Evolutionary conservation across 2,113 vertebrate species (phyloP).

Genomic region (Bubo bubo): DNA sequence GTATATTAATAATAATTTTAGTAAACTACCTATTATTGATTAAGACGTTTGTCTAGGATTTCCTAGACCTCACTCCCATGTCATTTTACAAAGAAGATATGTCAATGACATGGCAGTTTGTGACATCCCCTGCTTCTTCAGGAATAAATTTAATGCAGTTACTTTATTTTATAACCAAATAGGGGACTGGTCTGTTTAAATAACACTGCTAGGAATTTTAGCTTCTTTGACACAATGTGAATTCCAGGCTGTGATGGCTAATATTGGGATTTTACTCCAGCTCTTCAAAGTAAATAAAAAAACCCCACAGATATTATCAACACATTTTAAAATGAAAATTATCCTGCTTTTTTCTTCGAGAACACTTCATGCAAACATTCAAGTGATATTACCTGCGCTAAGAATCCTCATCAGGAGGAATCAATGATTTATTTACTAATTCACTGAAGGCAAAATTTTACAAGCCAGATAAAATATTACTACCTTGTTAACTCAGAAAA

Average conservation of each 20-base stretch:
- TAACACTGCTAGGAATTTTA: neutral
- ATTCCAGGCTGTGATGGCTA: constrained; percentile 11
- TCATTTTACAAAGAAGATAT: neutral
- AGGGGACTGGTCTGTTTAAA: neutral
- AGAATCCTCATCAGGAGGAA: constrained; percentile 55
- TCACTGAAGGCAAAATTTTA: constrained; percentile 61
- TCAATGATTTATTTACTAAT: constrained; percentile 61
- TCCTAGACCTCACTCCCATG: neutral
- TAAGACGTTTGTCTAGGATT: neutral
- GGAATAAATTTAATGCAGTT: neutral
- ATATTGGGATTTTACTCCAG: neutral
- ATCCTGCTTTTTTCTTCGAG: constrained; percentile 44
- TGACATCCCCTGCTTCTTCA: neutral
- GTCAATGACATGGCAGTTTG: neutral
- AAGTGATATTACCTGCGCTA: constrained; percentile 51
- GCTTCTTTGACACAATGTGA: neutral
- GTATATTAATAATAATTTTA: neutral
- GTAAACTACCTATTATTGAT: neutral
- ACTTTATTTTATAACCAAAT: neutral
- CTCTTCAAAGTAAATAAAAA: neutral
- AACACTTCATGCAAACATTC: constrained; percentile 53
- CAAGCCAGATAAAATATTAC: constrained; percentile 50
- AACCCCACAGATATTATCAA: neutral
- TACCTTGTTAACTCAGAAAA: constrained; percentile 58
- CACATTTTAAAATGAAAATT: constrained; percentile 48